phyloP scores from a whole-genome alignment of 2,888 invertebrate species.

The Parnassius orleans region DNA sequence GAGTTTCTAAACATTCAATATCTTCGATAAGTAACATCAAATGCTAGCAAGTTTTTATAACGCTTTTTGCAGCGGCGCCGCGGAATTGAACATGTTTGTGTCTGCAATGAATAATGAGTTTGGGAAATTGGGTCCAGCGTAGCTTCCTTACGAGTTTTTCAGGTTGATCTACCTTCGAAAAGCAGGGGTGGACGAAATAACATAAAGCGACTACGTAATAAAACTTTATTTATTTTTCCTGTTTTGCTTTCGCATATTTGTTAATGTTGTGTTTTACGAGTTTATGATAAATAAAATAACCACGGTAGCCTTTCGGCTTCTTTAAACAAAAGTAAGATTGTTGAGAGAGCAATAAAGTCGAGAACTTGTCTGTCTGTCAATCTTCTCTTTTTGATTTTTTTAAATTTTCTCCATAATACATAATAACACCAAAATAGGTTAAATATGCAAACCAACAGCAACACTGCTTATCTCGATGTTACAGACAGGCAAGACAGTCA shows the following conservation, averaged over 20 bases:
- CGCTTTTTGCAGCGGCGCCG: slow-evolving; percentile 6
- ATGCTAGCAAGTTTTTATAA: slow-evolving; percentile 18
- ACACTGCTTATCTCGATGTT: too few species aligned
- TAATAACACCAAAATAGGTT: too few species aligned
- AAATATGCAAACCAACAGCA: too few species aligned
- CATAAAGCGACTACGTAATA: slow-evolving; percentile 43
- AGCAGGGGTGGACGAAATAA: slow-evolving; percentile 47
- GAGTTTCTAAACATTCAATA: too few species aligned
- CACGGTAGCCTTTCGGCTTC: too few species aligned
- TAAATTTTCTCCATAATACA: too few species aligned
- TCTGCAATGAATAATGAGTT: slow-evolving; percentile 69
- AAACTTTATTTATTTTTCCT: slow-evolving; percentile 59
- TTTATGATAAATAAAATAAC: too few species aligned
- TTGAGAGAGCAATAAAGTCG: too few species aligned
- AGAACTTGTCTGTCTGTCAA: too few species aligned
- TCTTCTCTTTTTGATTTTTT: too few species aligned
- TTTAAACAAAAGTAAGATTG: too few species aligned
- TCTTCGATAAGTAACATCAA: not conserved
- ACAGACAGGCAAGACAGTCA: too few species aligned
- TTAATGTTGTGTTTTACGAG: slow-evolving; percentile 26
- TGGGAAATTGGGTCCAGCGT: slow-evolving; percentile 69
- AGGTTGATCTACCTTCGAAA: slow-evolving; percentile 53
- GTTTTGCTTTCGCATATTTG: slow-evolving; percentile 46
- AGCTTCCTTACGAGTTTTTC: slow-evolving; percentile 67
- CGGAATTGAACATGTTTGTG: slow-evolving; percentile 22